Percentiles rank a stretch among this genome's conserved stretches.
Evolutionary conservation across 2,888 invertebrate species (phyloP).

Genomic region (Harmothoe impar): DNA sequence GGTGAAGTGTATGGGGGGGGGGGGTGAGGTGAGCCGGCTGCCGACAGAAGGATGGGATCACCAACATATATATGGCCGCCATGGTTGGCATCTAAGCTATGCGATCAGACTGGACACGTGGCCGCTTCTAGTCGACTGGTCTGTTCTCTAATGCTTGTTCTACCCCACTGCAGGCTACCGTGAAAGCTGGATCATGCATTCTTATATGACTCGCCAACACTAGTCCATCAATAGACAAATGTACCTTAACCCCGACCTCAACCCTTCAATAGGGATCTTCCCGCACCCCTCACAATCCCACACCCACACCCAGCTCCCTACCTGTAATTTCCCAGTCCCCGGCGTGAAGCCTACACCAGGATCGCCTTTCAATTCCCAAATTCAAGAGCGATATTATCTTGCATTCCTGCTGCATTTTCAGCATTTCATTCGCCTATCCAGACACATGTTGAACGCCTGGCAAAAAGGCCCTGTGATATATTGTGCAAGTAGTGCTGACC

Average conservation of each 20-base stretch:
- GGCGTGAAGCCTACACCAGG: background rate
- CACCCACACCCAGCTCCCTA: background rate
- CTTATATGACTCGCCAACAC: too few species aligned
- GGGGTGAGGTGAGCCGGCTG: background rate
- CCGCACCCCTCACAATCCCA: background rate
- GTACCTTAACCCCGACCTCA: background rate
- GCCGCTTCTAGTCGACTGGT: background rate
- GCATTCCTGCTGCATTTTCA: slow-evolving; percentile 34
- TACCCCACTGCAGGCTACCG: too few species aligned
- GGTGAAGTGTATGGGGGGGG: background rate
- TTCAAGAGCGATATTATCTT: slow-evolving; percentile 1
- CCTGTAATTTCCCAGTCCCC: background rate
- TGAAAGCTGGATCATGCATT: too few species aligned
- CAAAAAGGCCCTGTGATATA: slow-evolving; percentile 1
- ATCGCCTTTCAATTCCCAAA: background rate
- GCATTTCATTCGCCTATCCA: background rate
- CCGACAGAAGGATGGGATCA: background rate
- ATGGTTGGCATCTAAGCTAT: slow-evolving; percentile 45
- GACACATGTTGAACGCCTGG: background rate
- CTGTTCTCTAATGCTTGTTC: too few species aligned
- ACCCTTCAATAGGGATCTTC: too few species aligned
- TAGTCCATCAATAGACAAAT: background rate
- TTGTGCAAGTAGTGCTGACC: background rate
- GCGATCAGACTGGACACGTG: slow-evolving; percentile 1
- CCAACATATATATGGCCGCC: background rate